Base-by-base conservation (phyloP, 2,888 invertebrate genomes). In the Lysandra bellargus region DNA sequence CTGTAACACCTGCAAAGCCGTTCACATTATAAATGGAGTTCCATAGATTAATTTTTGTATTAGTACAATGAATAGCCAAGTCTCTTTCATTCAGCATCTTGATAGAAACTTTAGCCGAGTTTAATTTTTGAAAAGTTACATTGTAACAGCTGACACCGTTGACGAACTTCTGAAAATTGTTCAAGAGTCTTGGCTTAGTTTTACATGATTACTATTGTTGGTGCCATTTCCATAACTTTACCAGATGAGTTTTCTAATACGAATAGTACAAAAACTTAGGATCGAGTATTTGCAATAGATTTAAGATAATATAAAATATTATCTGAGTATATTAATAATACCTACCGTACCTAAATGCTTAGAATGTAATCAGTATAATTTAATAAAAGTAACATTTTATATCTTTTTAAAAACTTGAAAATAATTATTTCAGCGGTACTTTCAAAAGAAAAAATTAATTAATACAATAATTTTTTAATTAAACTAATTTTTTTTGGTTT, bases 1-100 rank as follows among this genome's bases (percentile, higher is more conserved):
- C 84, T 96, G 96, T 84, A 94, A 95, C 83, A 90, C 95, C 0
- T 96, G 96, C 80, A 86, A 86, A 77, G 84, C 86, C 40, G 84
- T 88, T 4, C 87, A 87, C 23, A 83, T 79, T 69, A 61, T 61
- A 2, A 30, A 60, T 23, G 79, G 79, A n/a, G 61, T 79, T 2
- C 79, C 74, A 60, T 79, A 76, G 12, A 6, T 2, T 1, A 57
- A 23, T 49, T 75, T 44, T 74, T 49, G 30, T 12, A n/a, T 14
- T 69, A 33, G 12, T 69, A 33, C 33, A 69, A 33, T 69, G 17
- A 37, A 33, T 33, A 69, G 33, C 33, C 23, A 33, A 69, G 33
- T 37, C 6, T 5, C 17, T 69, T 33, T 33, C 33, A 37, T 37
- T 69, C 33, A 69, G 14, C 1, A 4, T 33, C 33, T 69, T 14